phyloP scores from a whole-genome alignment of 2,888 invertebrate genomes.

The Cephus rjabovi region DNA sequence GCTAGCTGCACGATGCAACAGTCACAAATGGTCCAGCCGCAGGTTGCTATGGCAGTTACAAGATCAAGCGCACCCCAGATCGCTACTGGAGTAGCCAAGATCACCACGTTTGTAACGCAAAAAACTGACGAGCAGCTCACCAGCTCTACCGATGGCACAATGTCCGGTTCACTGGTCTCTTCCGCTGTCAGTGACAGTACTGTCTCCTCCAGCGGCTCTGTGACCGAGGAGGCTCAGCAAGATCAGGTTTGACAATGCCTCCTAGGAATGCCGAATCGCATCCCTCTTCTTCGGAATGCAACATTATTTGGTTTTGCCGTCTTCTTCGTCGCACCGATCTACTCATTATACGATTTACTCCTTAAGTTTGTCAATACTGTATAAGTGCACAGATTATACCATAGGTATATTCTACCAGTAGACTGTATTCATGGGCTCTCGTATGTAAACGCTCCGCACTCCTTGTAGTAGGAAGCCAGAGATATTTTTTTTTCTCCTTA shows the following conservation, averaged over 20 bases:
- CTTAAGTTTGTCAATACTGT: not conserved
- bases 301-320: conserved; percentile 7
- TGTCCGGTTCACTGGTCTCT: conserved; percentile 53
- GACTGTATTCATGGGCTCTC: not conserved
- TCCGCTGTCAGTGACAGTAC: conserved; percentile 54
- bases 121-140: conserved; percentile 48
- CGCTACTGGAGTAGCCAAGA: conserved; percentile 48
- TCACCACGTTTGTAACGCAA: conserved; percentile 42
- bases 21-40: conserved; percentile 22
- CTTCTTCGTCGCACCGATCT: conserved; percentile 10
- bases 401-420: not conserved
- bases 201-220: conserved; percentile 55
- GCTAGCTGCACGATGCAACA: conserved; percentile 17
- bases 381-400: conserved; percentile 18
- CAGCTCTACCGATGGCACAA: conserved; percentile 51
- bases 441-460: not conserved
- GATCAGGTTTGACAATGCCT: conserved; percentile 63
- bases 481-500: not conserved
- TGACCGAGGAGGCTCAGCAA: conserved; percentile 58
- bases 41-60: conserved; percentile 17
- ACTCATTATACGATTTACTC: not conserved
- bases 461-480: conserved; percentile 18
- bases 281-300: conserved; percentile 12
- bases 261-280: conserved; percentile 27
- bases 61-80: conserved; percentile 32